Evolutionary conservation across 2,888 invertebrate genomes (phyloP).

Genomic region (Andrena bicolor): DNA sequence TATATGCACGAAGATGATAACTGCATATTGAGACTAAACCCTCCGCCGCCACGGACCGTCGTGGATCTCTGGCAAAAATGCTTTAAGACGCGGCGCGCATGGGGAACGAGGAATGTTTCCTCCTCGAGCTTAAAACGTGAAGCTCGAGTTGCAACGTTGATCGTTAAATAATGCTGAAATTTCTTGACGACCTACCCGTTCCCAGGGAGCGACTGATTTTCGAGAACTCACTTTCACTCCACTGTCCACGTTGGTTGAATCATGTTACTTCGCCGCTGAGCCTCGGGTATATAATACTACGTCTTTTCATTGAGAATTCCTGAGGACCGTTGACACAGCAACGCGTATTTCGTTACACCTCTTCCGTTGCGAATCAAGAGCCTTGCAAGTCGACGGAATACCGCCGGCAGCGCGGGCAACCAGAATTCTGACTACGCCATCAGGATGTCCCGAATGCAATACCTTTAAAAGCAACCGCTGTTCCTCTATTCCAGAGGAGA

Average conservation of each 20-base stretch:
- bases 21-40: conserved; percentile 73
- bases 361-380: not conserved
- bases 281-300: not conserved
- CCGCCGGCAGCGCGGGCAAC: not conserved
- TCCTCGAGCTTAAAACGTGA: not conserved
- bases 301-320: not conserved
- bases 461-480: not conserved
- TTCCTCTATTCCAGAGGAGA: not conserved
- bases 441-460: not conserved
- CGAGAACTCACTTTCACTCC: not conserved
- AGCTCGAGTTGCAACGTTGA: no score
- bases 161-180: no score
- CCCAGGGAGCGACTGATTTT: no score
- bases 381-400: not conserved
- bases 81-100: conserved; percentile 13
- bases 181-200: no score
- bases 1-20: conserved; percentile 64
- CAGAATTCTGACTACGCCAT: not conserved
- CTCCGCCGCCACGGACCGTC: conserved; percentile 1
- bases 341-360: conserved; percentile 4
- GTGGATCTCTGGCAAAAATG: conserved; percentile 16
- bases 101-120: not conserved
- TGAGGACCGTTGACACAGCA: conserved; percentile 1
- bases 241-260: not conserved
- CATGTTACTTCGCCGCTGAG: not conserved